These are phyloP conservation scores for Otocyon megalotis DNA, from an alignment of 2,113 vertebrate genomes.

Conservation along the genomic window DNA sequence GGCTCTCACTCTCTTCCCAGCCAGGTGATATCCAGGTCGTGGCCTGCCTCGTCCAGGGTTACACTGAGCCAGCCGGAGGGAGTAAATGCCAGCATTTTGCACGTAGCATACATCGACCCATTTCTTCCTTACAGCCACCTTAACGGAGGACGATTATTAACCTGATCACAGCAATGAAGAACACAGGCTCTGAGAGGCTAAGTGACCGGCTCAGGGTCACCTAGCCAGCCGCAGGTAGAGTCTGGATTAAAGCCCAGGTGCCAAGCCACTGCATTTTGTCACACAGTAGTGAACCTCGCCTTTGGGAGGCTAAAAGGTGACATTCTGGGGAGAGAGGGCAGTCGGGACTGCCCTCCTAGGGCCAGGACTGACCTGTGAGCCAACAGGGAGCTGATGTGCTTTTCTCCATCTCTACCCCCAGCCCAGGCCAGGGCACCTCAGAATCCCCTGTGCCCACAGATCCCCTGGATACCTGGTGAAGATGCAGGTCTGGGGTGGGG, in stretches of 20 bases:
- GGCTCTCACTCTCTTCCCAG: not conserved
- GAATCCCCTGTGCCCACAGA: not conserved
- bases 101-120: not conserved
- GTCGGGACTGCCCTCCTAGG: not conserved
- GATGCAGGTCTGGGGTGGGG: not conserved
- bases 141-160: not conserved
- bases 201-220: not conserved
- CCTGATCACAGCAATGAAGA: not conserved
- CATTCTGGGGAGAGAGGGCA: not conserved
- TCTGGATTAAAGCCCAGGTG: not conserved
- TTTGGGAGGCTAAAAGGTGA: not conserved
- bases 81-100: not conserved
- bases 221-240: not conserved
- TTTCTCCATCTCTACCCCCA: not conserved
- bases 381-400: not conserved
- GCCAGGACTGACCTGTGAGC: not conserved
- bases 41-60: not conserved
- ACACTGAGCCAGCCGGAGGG: not conserved
- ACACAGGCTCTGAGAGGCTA: not conserved
- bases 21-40: not conserved
- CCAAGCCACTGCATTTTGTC: not conserved
- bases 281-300: not conserved
- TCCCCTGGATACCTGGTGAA: not conserved
- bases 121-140: not conserved
- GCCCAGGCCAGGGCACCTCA: not conserved